phyloP scores from a whole-genome alignment of 1,140 invertebrate genomes.

The Zelostemma sp. region DNA sequence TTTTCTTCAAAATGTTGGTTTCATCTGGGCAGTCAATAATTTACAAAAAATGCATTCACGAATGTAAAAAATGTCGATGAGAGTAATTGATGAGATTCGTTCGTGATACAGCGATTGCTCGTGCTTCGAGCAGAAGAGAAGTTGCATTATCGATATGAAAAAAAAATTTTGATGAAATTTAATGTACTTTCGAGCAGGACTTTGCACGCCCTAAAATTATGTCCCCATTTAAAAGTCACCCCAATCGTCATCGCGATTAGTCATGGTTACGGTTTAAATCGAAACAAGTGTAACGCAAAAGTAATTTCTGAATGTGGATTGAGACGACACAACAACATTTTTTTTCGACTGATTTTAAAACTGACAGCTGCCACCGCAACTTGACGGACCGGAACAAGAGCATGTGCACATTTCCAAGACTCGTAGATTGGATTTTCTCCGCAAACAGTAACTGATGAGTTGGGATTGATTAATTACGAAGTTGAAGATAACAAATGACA shows the following conservation, averaged over 20 bases:
- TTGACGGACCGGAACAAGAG: slow-evolving; percentile 61
- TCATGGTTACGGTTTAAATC: slow-evolving; percentile 54
- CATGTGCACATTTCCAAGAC: slow-evolving; percentile 41
- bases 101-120: slow-evolving; percentile 6
- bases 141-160: slow-evolving; percentile 30
- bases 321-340: slow-evolving; percentile 39
- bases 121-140: slow-evolving; percentile 40
- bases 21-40: too few species aligned
- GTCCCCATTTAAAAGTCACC: slow-evolving; percentile 57
- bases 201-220: slow-evolving; percentile 52
- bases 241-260: slow-evolving; percentile 63
- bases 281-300: slow-evolving; percentile 53
- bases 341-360: slow-evolving; percentile 63
- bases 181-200: slow-evolving; percentile 35
- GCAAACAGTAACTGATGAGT: slow-evolving; percentile 12
- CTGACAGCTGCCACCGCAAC: slow-evolving; percentile 64
- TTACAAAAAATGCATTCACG: too few species aligned
- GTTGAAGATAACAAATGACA: neutral
- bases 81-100: neutral
- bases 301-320: slow-evolving; percentile 14
- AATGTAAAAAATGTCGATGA: too few species aligned
- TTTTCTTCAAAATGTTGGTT: too few species aligned
- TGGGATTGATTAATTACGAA: neutral
- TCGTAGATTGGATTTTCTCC: slow-evolving; percentile 11
- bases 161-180: slow-evolving; percentile 39